Percentiles rank a stretch among this genome's conserved stretches.
phyloP scores from a whole-genome alignment of 2,888 invertebrate genomes.

The Hydraecia micacea region DNA sequence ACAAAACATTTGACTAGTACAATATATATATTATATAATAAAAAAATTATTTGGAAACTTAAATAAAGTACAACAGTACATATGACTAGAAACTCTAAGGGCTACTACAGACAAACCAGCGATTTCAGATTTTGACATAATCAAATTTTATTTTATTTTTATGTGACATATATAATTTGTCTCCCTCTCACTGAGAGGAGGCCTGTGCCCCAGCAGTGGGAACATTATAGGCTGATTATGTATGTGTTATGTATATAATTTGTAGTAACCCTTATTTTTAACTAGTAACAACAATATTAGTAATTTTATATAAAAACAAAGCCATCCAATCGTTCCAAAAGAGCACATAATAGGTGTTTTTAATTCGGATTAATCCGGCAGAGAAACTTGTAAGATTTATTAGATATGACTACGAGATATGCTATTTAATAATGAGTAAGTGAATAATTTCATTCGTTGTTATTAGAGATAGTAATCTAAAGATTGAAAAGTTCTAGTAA shows the following conservation, averaged over 20 bases:
- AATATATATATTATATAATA: conserved; percentile 60
- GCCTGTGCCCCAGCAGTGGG: too few species aligned
- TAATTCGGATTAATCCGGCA: conserved; percentile 62
- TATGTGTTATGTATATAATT: too few species aligned
- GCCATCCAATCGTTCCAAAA: conserved; percentile 22
- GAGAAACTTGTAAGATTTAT: conserved; percentile 70
- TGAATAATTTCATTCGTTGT: conserved; percentile 82
- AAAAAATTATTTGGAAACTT: conserved; percentile 65
- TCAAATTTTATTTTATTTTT: conserved; percentile 6
- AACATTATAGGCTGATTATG: too few species aligned
- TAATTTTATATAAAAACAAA: conserved; percentile 35
- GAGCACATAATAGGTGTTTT: conserved; percentile 34
- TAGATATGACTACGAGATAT: conserved; percentile 88
- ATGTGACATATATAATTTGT: too few species aligned
- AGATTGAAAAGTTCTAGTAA: conserved; percentile 77
- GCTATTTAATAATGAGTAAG: conserved; percentile 82
- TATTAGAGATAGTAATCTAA: conserved; percentile 78
- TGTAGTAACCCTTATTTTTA: conserved; percentile 36
- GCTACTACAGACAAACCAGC: conserved; percentile 36
- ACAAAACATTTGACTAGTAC: conserved; percentile 67
- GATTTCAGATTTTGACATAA: neutral
- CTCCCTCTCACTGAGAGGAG: too few species aligned
- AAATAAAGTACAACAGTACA: conserved; percentile 51
- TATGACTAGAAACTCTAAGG: conserved; percentile 41
- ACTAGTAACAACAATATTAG: conserved; percentile 50